Evolutionary conservation across 2,113 vertebrate species (phyloP).

Genomic region (Spea multiplicata): DNA sequence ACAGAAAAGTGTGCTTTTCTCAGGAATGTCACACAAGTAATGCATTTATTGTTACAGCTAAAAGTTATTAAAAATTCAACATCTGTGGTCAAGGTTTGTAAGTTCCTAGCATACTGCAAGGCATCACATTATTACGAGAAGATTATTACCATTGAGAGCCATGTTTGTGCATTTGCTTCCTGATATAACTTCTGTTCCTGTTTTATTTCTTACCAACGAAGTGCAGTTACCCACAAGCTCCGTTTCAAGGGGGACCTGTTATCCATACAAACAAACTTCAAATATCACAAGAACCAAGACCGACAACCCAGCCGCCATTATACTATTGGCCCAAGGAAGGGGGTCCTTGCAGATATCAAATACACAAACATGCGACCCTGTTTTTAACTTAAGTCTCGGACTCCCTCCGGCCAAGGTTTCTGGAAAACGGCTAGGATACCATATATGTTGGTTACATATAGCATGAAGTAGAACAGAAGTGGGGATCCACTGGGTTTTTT

Average conservation of each 20-base stretch:
- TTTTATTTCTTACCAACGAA: background rate
- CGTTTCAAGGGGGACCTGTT: no score
- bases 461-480: background rate
- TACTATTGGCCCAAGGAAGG: no score
- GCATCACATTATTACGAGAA: slow-evolving; percentile 1
- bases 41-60: slow-evolving; percentile 35
- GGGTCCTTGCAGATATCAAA: no score
- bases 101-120: background rate
- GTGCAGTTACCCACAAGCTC: no score
- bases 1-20: slow-evolving; percentile 22
- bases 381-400: no score
- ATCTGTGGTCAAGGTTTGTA: slow-evolving; percentile 32
- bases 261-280: no score
- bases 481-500: background rate
- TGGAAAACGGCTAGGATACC: background rate
- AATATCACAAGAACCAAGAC: no score
- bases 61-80: slow-evolving; percentile 6
- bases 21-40: slow-evolving; percentile 26
- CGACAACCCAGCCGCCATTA: no score
- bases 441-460: background rate
- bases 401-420: no score
- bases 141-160: slow-evolving; percentile 51
- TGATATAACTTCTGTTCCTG: background rate
- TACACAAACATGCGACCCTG: no score
- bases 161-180: slow-evolving; percentile 27